Conservation (phyloP, 2,113 vertebrate species). For the Muntiacus muntjak region DNA sequence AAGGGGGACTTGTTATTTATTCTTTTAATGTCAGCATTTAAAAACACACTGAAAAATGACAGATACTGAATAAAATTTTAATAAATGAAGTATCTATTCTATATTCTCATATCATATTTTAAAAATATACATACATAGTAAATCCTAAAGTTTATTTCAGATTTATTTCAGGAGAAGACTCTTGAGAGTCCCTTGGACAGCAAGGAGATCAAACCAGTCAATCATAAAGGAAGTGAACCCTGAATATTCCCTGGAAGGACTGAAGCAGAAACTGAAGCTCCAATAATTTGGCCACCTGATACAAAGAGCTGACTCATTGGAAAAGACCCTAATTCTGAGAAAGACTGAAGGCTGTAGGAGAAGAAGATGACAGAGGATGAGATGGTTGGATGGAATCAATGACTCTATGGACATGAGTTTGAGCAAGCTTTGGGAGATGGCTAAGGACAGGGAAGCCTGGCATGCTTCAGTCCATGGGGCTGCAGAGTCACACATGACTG, state of each 20-base stretch:
- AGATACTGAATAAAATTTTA: not conserved
- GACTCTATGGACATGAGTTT: not conserved
- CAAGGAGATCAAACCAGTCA: not conserved
- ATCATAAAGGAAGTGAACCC: not conserved
- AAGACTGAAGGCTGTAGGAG: not conserved
- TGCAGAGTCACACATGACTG: not conserved
- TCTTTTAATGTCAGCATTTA: not conserved
- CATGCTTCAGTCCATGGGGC: not conserved
- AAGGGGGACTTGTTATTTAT: not conserved
- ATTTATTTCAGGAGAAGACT: not conserved
- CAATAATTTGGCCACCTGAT: not conserved
- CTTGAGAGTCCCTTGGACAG: not conserved
- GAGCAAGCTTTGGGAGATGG: not conserved
- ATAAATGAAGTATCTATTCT: not conserved
- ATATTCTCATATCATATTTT: not conserved
- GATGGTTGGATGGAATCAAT: not conserved
- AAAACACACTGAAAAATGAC: not conserved
- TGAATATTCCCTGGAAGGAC: not conserved
- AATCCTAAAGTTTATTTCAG: not conserved
- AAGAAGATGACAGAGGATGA: not conserved
- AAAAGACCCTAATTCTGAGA: not conserved
- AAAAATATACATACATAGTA: not conserved
- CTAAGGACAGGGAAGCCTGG: not conserved
- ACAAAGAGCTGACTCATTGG: not conserved
- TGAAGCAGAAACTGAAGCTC: not conserved